Percentiles rank a stretch among this genome's conserved stretches.
phyloP scores from a whole-genome alignment of 2,113 vertebrate species.

The Nymphicus hollandicus region DNA sequence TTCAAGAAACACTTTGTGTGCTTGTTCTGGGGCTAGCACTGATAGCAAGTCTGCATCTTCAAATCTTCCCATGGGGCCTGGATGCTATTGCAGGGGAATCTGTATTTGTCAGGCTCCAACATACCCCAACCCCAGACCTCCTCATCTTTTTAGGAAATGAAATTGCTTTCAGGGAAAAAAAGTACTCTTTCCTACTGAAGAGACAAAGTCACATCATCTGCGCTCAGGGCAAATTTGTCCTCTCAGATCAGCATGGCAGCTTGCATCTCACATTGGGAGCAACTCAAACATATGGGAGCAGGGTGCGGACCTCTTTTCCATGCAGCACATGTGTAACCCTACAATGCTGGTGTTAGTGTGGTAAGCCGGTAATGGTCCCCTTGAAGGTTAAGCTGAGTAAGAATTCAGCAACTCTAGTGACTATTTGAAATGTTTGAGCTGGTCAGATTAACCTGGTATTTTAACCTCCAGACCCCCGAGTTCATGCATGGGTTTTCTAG shows the following conservation, averaged over 20 bases:
- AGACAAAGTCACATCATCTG: neutral
- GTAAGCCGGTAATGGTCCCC: neutral
- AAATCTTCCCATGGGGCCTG: neutral
- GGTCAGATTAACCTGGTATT: neutral
- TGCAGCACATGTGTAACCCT: fast-evolving
- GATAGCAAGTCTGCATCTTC: neutral
- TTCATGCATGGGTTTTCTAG: neutral
- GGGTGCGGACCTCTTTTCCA: neutral
- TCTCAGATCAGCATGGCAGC: neutral
- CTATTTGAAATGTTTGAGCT: neutral
- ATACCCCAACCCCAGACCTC: neutral
- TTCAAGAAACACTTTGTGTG: neutral
- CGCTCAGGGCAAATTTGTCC: neutral
- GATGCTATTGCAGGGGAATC: neutral
- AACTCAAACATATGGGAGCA: neutral
- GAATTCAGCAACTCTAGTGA: neutral
- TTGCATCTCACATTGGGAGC: neutral
- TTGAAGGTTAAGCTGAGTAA: neutral
- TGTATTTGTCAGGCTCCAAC: neutral
- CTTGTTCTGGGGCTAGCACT: neutral
- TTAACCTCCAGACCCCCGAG: neutral
- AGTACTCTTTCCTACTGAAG: neutral
- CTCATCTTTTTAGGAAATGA: neutral
- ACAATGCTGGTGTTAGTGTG: neutral
- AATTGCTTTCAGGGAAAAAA: neutral